phyloP scores from a whole-genome alignment of 2,113 vertebrate species.

The Prinia subflava region DNA sequence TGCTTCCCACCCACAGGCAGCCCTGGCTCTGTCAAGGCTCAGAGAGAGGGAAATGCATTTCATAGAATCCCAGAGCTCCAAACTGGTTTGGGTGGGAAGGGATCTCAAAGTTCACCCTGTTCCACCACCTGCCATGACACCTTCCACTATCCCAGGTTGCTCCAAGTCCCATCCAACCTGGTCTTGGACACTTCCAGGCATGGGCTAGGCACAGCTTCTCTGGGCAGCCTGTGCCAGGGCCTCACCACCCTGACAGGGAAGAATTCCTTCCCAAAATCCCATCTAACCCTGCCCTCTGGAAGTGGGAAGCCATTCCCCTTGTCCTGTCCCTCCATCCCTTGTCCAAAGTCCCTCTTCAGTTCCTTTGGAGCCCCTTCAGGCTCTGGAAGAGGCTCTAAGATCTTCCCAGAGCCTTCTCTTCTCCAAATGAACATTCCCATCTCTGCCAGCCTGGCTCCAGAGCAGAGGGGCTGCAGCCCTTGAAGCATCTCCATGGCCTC shows the following conservation, averaged over 20 bases:
- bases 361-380: background rate
- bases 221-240: background rate
- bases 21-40: background rate
- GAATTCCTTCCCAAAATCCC: background rate
- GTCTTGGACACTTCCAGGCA: fast-evolving
- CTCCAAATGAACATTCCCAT: background rate
- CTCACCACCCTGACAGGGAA: fast-evolving
- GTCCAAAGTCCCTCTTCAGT: background rate
- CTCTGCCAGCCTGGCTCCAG: background rate
- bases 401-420: background rate
- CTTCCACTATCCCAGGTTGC: fast-evolving
- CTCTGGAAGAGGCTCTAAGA: background rate
- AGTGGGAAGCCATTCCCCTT: background rate
- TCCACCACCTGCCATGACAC: background rate
- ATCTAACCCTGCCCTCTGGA: fast-evolving
- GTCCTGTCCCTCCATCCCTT: background rate
- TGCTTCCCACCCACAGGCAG: background rate
- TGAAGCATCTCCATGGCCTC: background rate
- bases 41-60: background rate
- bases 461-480: background rate
- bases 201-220: background rate
- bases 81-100: background rate
- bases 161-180: background rate
- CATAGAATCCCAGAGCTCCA: background rate
- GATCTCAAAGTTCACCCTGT: background rate